Evolutionary conservation across 1,140 invertebrate genomes (phyloP), one percentile per base, ranked within the genome.

Genomic region (Hyphantria cunea): DNA sequence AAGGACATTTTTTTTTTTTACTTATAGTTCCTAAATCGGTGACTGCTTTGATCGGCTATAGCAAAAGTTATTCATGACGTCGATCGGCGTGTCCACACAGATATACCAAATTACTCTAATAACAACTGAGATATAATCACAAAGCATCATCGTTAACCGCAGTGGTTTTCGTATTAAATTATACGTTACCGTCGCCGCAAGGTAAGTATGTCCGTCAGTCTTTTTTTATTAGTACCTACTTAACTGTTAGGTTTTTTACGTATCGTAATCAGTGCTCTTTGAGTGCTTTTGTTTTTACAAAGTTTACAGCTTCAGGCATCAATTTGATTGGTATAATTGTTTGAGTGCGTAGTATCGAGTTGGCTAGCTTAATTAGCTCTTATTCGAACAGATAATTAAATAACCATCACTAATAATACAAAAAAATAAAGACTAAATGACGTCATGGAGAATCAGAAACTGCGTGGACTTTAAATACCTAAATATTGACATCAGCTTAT

Each of bases 171-270:
- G 47, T 50, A 15, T 51, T 34, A 50, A 60, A 60, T 60, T 60
- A 51, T 44, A 60, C 34, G 56, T 60, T 60, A 5, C 31, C 1
- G 11, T 13, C n/a, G 56, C 56, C 56, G 47, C 48, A 50, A 59
- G 56, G 37, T 50, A 42, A n/a, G 56, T 59, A 33, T 50, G 56
- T 59, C 34, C 13, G 33, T 59, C 56, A 11, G 32, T 49, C 15
- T 31, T 25, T 55, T 59, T 59, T 59, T 59, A 48, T 58, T 58
- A 58, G 55, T 58, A 58, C 55, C 55, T 49, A 58, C 34, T 58
- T 58, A 49, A 25, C 33, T 31, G 32, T 8, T 6, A 6, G n/a
- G 37, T 49, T 58, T 47, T 49, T 58, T 54, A 25, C 17, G 5
- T 25, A 25, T 25, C 17, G 17, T 25, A 0, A 8, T 37, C 8